Conservation (phyloP, 2,797 vertebrate species). For the Mus caroli region DNA sequence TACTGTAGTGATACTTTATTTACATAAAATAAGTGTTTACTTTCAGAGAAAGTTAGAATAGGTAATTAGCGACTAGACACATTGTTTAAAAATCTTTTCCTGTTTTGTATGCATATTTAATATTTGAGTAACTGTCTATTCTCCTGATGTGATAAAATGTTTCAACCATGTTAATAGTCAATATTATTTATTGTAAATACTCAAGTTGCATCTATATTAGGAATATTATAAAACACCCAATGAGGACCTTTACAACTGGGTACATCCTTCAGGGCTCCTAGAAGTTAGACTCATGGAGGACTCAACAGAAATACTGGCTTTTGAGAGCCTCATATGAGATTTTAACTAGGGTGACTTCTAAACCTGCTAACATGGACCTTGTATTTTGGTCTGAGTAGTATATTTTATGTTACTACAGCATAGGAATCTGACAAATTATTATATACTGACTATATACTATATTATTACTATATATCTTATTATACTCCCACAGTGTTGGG, state of each 20-base stretch:
- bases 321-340: not conserved
- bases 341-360: not conserved
- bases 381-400: not conserved
- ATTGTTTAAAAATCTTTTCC: slow-evolving; percentile 20
- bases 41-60: not conserved
- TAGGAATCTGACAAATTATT: slow-evolving; percentile 6
- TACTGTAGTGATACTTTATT: slow-evolving; percentile 42
- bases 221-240: slow-evolving; percentile 13
- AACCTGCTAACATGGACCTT: not conserved
- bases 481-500: not conserved
- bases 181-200: slow-evolving; percentile 35
- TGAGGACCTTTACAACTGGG: not conserved
- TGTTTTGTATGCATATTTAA: slow-evolving; percentile 43
- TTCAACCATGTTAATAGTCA: slow-evolving; percentile 56
- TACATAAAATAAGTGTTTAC: slow-evolving; percentile 12
- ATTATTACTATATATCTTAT: not conserved
- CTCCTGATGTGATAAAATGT: slow-evolving; percentile 64
- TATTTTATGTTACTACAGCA: slow-evolving; percentile 13
- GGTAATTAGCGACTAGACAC: slow-evolving; percentile 32
- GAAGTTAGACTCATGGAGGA: not conserved
- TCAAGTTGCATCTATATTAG: slow-evolving; percentile 24
- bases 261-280: not conserved
- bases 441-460: not conserved
- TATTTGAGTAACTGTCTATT: slow-evolving; percentile 42
- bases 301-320: slow-evolving; percentile 10